phyloP scores from a whole-genome alignment of 2,888 invertebrate genomes.

The Rhopalosiphum nymphaeae region DNA sequence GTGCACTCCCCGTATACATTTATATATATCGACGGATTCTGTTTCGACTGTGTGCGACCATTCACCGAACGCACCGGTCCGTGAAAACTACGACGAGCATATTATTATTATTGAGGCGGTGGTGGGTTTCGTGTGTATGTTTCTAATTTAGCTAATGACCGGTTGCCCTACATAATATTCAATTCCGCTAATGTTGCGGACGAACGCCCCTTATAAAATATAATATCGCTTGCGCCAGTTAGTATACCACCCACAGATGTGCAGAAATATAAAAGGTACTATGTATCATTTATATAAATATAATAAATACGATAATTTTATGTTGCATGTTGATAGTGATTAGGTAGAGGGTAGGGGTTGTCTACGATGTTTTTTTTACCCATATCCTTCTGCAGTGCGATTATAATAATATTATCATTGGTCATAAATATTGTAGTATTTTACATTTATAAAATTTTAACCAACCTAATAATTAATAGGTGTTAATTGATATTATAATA shows the following conservation, averaged over 20 bases:
- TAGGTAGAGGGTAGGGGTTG: not conserved
- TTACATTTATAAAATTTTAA: not conserved
- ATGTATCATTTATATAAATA: not conserved
- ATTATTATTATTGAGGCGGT: not conserved
- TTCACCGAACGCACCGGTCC: conserved; percentile 45
- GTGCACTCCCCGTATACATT: too few relatives aligned
- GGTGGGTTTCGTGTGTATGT: conserved; percentile 20
- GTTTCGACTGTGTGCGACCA: conserved; percentile 47
- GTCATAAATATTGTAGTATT: not conserved
- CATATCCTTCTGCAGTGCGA: not conserved
- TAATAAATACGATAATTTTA: not conserved
- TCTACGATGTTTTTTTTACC: not conserved
- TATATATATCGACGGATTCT: conserved; percentile 8
- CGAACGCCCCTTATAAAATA: not conserved
- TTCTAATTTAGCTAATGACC: conserved; percentile 64
- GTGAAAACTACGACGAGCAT: conserved; percentile 33
- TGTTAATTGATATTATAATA: not conserved
- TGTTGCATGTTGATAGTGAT: too few relatives aligned
- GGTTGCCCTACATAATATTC: conserved; percentile 24
- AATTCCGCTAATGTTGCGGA: conserved; percentile 52
- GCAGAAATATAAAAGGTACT: not conserved
- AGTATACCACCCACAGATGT: not conserved
- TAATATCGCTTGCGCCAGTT: not conserved
- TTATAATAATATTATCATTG: not conserved
- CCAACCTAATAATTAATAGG: not conserved